A percentile compares a stretch with the other conserved stretches of the same genome.
These are phyloP conservation scores for Pseudonaja textilis DNA, from an alignment of 2,113 vertebrate species.

Conservation along the genomic window DNA sequence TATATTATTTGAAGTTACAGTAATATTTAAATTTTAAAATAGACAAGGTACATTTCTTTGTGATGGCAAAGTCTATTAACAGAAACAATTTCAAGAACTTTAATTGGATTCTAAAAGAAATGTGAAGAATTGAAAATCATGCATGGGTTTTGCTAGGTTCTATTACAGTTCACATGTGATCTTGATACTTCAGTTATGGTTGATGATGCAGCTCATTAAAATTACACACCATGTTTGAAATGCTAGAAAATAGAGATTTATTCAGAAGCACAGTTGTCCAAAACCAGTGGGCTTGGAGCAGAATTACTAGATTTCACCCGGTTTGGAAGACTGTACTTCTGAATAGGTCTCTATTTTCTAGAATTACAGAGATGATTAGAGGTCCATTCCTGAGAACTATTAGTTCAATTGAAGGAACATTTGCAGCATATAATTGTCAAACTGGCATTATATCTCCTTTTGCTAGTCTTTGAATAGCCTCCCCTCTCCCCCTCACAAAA, in stretches of 20 bases:
- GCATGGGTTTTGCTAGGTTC: background rate
- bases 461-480: background rate
- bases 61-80: background rate
- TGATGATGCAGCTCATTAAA: background rate
- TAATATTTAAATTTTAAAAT: background rate
- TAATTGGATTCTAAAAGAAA: background rate
- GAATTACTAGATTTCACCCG: background rate
- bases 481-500: background rate
- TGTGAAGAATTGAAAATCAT: background rate
- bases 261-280: background rate
- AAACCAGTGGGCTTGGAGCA: background rate
- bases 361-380: background rate
- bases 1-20: background rate
- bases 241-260: background rate
- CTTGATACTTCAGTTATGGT: background rate
- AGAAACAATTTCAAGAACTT: background rate
- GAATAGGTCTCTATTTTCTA: background rate
- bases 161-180: background rate
- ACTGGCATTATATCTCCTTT: background rate
- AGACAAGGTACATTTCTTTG: background rate
- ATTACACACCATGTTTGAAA: background rate
- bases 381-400: background rate
- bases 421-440: background rate
- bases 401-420: background rate
- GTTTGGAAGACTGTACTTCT: background rate